Percentiles rank a stretch among this genome's conserved stretches.
Conservation (phyloP, 1,140 invertebrate species). For the Drosophila leontia region DNA sequence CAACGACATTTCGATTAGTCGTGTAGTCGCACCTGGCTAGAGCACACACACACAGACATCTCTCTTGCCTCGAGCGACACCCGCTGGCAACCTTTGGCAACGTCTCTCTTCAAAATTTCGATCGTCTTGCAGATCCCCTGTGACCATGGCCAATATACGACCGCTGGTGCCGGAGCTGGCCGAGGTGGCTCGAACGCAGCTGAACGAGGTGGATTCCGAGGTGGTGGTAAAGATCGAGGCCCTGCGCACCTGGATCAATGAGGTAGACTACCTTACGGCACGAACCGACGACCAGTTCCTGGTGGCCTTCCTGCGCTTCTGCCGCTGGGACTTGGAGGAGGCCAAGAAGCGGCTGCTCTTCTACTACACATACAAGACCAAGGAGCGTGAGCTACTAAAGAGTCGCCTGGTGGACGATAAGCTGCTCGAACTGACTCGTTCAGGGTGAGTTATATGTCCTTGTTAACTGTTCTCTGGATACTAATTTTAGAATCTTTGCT, state of each 20-base stretch:
- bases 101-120: constrained; percentile 30
- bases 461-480: not conserved
- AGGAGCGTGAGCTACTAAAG: constrained; percentile 64
- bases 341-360: constrained; percentile 88
- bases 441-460: constrained; percentile 55
- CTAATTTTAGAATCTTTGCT: not conserved
- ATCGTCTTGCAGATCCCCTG: constrained; percentile 34
- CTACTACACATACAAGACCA: constrained; percentile 82
- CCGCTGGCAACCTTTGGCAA: not conserved
- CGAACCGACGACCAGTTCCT: constrained; percentile 87
- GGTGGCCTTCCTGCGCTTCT: constrained; percentile 88
- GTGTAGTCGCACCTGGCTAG: constrained; percentile 42
- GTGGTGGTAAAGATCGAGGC: constrained; percentile 85
- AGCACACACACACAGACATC: constrained; percentile 41
- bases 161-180: constrained; percentile 85
- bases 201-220: constrained; percentile 87
- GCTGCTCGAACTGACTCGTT: constrained; percentile 60
- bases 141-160: constrained; percentile 84
- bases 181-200: constrained; percentile 86
- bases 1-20: constrained; percentile 57
- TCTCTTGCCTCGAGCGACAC: not conserved
- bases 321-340: constrained; percentile 88
- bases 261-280: constrained; percentile 87
- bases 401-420: constrained; percentile 71
- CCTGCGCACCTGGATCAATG: constrained; percentile 87